Evolutionary conservation across 2,888 invertebrate genomes (phyloP).

Genomic region (Sussaba pulchella): DNA sequence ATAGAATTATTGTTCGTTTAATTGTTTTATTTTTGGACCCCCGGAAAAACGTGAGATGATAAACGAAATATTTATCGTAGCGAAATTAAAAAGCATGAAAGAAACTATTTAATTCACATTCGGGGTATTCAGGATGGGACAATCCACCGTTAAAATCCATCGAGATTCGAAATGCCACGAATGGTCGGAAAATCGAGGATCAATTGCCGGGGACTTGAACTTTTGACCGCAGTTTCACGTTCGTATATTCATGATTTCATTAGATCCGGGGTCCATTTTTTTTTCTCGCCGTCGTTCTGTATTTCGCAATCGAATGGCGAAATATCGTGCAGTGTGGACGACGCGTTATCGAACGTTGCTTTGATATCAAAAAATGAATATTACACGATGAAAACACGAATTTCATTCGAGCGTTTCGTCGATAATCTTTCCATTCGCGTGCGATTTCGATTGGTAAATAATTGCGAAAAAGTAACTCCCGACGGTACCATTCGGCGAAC

Average conservation of each 20-base stretch:
- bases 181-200: neutral
- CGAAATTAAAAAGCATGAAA: neutral
- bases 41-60: no score
- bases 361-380: neutral
- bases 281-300: neutral
- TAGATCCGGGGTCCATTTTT: neutral
- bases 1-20: no score
- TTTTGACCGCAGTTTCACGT: neutral
- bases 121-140: no score
- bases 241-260: neutral
- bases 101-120: neutral
- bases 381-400: neutral
- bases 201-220: neutral
- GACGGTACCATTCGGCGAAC: neutral
- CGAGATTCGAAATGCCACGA: neutral
- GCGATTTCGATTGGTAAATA: neutral
- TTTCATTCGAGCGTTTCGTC: neutral
- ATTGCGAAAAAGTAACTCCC: neutral
- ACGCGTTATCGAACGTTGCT: no score
- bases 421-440: constrained; percentile 1
- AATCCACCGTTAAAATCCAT: neutral
- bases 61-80: no score
- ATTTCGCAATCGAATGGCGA: neutral
- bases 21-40: no score
- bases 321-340: neutral